These are phyloP conservation scores for Phataginus tetradactyla DNA, from an alignment of 2,797 vertebrate genomes.

Conservation along the genomic window DNA sequence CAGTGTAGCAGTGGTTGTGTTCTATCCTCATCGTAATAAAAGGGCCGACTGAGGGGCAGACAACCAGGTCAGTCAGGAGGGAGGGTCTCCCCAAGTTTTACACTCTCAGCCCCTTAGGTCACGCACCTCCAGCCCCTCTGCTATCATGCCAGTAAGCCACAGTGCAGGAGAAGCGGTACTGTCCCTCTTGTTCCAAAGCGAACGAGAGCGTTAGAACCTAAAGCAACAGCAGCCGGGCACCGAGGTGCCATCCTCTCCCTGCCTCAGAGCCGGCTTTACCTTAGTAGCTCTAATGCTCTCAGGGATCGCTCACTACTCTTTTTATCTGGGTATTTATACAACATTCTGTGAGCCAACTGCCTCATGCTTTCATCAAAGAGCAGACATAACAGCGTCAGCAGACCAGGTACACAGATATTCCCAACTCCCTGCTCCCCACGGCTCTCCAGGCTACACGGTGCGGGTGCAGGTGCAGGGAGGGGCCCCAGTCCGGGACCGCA, in stretches of 20 bases:
- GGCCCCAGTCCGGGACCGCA: neutral
- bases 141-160: neutral
- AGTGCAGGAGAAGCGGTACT: neutral
- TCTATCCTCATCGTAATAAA: neutral
- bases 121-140: neutral
- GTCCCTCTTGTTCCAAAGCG: neutral
- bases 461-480: neutral
- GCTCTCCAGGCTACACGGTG: neutral
- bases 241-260: neutral
- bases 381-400: slow-evolving; percentile 62
- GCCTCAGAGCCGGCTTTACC: neutral
- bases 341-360: slow-evolving; percentile 12
- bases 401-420: slow-evolving; percentile 37
- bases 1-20: neutral
- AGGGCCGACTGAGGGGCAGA: neutral
- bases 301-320: slow-evolving; percentile 49
- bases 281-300: neutral
- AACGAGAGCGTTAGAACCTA: neutral
- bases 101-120: neutral
- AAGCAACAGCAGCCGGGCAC: neutral
- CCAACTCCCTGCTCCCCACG: neutral
- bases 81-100: neutral
- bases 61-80: too few species aligned
- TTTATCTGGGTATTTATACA: slow-evolving; percentile 68
- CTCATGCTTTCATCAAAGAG: slow-evolving; percentile 32